phyloP scores from a whole-genome alignment of 2,797 vertebrate genomes.

The Sebastes diaconus region DNA sequence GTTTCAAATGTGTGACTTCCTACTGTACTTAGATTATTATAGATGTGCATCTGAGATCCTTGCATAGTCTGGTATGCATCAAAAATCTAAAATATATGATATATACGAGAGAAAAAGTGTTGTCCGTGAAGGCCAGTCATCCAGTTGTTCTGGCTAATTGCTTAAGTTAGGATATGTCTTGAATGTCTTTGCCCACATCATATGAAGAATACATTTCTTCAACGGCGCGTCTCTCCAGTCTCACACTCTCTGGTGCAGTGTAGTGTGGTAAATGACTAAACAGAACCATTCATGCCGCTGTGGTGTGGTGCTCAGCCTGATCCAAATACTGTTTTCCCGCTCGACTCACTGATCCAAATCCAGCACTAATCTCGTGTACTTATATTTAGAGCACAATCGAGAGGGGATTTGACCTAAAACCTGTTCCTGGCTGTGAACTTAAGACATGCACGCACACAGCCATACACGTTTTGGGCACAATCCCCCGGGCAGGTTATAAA shows the following conservation, averaged over 20 bases:
- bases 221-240: not conserved
- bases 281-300: slow-evolving; percentile 3
- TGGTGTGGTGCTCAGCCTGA: slow-evolving; percentile 13
- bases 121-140: not conserved
- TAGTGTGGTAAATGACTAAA: not conserved
- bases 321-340: slow-evolving; percentile 56
- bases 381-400: slow-evolving; percentile 64
- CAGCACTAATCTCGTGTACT: slow-evolving; percentile 65
- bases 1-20: slow-evolving; percentile 10
- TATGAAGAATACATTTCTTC: not conserved
- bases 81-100: not conserved
- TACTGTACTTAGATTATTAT: not conserved
- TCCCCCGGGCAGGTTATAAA: not conserved
- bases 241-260: not conserved
- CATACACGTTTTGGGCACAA: not conserved
- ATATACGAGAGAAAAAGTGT: not conserved
- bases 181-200: not conserved
- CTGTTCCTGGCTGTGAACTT: slow-evolving; percentile 50
- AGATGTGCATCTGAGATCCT: not conserved
- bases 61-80: not conserved
- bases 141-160: not conserved
- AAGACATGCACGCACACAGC: not conserved
- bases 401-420: slow-evolving; percentile 56
- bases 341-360: slow-evolving; percentile 66
- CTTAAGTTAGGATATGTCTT: not conserved